Percentiles rank a stretch among this genome's conserved stretches.
These are phyloP conservation scores for Crotalus helleri DNA, from an alignment of 2,113 vertebrate genomes.

Conservation along the genomic window DNA sequence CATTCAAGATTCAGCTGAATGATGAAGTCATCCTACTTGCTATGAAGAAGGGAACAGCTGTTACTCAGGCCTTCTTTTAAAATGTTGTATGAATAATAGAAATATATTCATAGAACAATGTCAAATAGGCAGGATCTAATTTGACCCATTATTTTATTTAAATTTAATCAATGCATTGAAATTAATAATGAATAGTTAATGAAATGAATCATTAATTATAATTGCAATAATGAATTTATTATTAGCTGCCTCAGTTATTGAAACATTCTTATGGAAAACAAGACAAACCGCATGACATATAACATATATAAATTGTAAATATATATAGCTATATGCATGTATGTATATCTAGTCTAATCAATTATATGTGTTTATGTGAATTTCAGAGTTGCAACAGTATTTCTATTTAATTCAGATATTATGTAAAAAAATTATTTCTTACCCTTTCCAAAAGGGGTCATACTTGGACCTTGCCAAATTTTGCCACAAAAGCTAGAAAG, in stretches of 20 bases:
- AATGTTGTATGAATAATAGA: neutral
- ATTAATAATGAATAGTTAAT: too few relatives aligned
- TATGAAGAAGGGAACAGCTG: neutral
- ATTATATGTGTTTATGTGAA: too few relatives aligned
- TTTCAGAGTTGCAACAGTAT: neutral
- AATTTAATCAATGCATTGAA: too few relatives aligned
- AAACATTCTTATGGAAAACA: too few relatives aligned
- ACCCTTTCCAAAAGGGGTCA: neutral
- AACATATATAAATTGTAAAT: too few relatives aligned
- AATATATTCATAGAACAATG: neutral
- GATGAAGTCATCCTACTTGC: neutral
- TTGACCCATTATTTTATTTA: neutral
- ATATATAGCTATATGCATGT: too few relatives aligned
- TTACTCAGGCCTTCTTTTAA: neutral
- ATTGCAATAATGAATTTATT: too few relatives aligned
- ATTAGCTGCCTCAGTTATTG: too few relatives aligned
- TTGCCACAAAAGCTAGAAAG: neutral
- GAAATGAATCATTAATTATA: too few relatives aligned
- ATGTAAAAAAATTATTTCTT: neutral
- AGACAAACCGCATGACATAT: too few relatives aligned
- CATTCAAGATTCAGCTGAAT: neutral
- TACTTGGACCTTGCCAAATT: neutral
- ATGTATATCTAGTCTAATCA: too few relatives aligned
- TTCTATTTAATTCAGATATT: neutral
- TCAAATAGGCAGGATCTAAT: neutral